Evolutionary conservation across 2,113 vertebrate species (phyloP), one percentile per base, ranked within the genome.

Genomic region (Gymnogyps californianus): DNA sequence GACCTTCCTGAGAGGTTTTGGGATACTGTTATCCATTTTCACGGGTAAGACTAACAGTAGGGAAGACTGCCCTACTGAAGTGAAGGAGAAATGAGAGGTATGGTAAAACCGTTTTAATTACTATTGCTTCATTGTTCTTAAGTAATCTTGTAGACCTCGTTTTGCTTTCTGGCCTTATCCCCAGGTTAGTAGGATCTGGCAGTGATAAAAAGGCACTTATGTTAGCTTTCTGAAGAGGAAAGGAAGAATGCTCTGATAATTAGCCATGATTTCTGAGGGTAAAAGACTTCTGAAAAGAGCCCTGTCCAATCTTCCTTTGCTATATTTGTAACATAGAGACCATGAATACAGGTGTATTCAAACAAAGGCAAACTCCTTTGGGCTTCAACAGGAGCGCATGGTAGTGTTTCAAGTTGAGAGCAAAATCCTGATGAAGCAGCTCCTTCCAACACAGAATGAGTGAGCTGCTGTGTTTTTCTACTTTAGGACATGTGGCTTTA

Each of bases 401-500:
- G 13, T 44, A 57, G 25, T 29, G 15, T 65, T 91, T 82, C 22
- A 94, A 44, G 54, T 3, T 51, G 36, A 79, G 40, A 85, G n/a
- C 38, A 70, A 83, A 87, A 80, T 87, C 58, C n/a, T 47, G 21
- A 8, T 55, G 66, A 88, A 74, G 46, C 54, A 72, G 49, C 17
- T 77, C 42, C 38, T 90, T 93, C 51, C 42, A 74, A 38, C 32
- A 67, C 0, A 0, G 31, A 93, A 78, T 3, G 16, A 84, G 17
- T 75, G 54, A 86, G 64, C n/a, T 80, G 67, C 49, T 95, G 0
- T 46, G 62, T 59, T 75, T 97, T 93, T 96, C 76, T 96, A 58
- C 97, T 89, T 49, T 72, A 99, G 99, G 99, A 99, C 19, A 98
- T 98, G 0, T 99, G 99, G 99, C 98, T 99, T 91, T 99, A 99